Evolutionary conservation across 1,140 invertebrate species (phyloP).

Genomic region (Littorina saxatilis): DNA sequence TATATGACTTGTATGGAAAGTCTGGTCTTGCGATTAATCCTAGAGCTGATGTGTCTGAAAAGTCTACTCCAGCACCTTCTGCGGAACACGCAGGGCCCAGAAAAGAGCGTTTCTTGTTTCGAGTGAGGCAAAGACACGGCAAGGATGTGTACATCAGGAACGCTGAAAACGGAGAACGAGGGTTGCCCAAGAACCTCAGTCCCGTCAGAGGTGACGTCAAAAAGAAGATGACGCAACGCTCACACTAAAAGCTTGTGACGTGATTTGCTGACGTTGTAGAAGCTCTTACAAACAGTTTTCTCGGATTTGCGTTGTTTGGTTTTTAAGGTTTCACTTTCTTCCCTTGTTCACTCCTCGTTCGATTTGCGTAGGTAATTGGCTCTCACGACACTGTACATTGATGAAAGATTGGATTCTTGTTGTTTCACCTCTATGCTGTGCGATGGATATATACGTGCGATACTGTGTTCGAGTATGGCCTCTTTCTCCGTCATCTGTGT

Average conservation of each 20-base stretch:
- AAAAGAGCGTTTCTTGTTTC: slow-evolving; percentile 14
- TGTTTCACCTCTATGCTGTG: no score
- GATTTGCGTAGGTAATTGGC: background rate
- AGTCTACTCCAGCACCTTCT: no score
- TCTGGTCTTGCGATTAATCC: no score
- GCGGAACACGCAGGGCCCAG: no score
- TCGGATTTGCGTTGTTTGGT: background rate
- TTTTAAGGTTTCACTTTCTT: background rate
- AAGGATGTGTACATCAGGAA: slow-evolving; percentile 13
- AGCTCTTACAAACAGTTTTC: background rate
- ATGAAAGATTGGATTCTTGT: no score
- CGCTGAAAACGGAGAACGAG: background rate
- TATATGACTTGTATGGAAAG: background rate
- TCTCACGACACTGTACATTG: no score
- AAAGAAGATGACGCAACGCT: background rate
- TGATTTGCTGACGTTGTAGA: background rate
- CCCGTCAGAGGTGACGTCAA: background rate
- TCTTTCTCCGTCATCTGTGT: no score
- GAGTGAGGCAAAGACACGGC: background rate
- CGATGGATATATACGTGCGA: no score
- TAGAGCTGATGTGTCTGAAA: no score
- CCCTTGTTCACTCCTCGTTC: background rate
- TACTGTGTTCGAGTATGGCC: no score
- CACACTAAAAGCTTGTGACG: background rate
- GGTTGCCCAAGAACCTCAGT: background rate